Conservation (phyloP, 2,888 invertebrate species). For the Platycheirus rosarum region DNA sequence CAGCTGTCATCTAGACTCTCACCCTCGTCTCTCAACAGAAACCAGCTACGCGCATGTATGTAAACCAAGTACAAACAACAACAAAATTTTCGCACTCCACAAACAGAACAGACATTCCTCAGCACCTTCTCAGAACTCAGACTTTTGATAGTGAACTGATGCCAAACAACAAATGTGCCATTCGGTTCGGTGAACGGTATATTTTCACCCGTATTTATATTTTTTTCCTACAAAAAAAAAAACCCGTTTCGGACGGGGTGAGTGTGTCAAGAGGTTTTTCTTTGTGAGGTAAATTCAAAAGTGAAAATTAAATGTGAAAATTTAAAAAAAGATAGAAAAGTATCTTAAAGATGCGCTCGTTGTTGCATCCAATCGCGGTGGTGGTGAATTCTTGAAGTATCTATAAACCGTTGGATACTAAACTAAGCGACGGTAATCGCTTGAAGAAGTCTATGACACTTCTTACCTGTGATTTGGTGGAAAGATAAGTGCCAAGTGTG, state of each 20-base stretch:
- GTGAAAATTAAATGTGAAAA: not conserved
- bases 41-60: conserved; percentile 66
- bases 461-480: not conserved
- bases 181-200: conserved; percentile 70
- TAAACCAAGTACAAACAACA: conserved; percentile 29
- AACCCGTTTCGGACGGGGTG: conserved; percentile 62
- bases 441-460: not conserved
- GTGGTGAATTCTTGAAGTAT: not conserved
- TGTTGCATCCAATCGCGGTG: no score
- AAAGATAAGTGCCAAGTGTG: conserved; percentile 1
- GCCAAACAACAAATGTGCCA: conserved; percentile 72
- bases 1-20: conserved; percentile 57
- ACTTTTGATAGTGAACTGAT: conserved; percentile 72
- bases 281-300: conserved; percentile 18
- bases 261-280: conserved; percentile 46
- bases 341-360: no score
- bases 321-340: conserved; percentile 17
- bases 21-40: conserved; percentile 3
- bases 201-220: conserved; percentile 67
- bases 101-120: conserved; percentile 52
- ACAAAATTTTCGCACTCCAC: conserved; percentile 61
- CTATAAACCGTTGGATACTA: not conserved
- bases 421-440: not conserved
- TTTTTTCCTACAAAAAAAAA: conserved; percentile 59
- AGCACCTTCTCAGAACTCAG: conserved; percentile 71